A percentile compares a stretch with the other conserved stretches of the same genome.
phyloP scores from a whole-genome alignment of 2,888 invertebrate genomes.

The Hypomecis atomaria region DNA sequence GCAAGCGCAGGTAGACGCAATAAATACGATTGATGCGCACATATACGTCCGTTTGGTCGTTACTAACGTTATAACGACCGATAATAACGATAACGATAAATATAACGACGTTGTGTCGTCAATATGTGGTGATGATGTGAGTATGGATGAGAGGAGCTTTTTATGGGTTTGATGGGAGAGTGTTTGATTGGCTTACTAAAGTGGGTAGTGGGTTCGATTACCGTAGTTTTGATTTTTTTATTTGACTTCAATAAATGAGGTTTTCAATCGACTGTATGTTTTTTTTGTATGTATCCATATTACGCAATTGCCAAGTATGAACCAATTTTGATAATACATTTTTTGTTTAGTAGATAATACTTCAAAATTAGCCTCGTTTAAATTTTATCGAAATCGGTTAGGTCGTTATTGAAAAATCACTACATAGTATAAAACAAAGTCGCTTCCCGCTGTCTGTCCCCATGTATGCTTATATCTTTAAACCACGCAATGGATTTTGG shows the following conservation, averaged over 20 bases:
- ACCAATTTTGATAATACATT: too few species aligned
- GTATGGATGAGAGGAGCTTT: constrained; percentile 44
- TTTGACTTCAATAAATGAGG: not conserved
- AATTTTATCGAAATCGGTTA: too few species aligned
- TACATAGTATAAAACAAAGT: too few species aligned
- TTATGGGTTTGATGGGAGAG: constrained; percentile 1
- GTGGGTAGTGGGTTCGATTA: not conserved
- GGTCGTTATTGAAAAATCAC: too few species aligned
- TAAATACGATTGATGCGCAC: constrained; percentile 76
- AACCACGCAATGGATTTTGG: too few species aligned
- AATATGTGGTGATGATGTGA: constrained; percentile 49
- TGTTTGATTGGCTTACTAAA: not conserved
- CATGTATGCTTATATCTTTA: too few species aligned
- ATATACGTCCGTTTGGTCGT: constrained; percentile 77
- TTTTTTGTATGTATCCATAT: too few species aligned
- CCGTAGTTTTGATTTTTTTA: not conserved
- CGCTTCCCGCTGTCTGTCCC: too few species aligned
- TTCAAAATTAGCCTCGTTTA: too few species aligned
- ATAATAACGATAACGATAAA: constrained; percentile 70
- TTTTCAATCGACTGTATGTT: not conserved
- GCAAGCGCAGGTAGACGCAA: constrained; percentile 54
- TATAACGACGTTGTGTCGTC: constrained; percentile 57
- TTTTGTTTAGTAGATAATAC: too few species aligned
- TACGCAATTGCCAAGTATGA: too few species aligned
- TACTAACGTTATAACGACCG: constrained; percentile 79